Base-by-base conservation (phyloP, 1,140 invertebrate species). In the Pissodes strobi region DNA sequence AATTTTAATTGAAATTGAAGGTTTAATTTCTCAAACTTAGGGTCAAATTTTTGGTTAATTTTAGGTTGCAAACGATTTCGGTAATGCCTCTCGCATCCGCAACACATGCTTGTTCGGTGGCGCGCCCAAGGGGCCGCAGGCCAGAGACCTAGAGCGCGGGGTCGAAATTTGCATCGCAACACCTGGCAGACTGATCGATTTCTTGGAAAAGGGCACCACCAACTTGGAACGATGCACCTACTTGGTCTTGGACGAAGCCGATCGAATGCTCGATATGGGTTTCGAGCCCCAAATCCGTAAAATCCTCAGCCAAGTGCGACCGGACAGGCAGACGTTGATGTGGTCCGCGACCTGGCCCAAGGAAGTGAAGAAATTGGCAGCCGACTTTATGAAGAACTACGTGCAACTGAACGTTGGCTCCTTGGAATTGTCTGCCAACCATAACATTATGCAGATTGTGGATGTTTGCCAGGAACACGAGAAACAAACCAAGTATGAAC, bases 301-400 rank as follows among this genome's bases (percentile, higher is more conserved):
- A 80, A 98, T 99, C 74, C 87, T 99, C 66, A 90, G 93, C 74
- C 94, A 98, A 80, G 95, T 98, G 76, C 82, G 95, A 67, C 94
- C 94, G 55, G 94, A 98, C 76, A 84, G 95, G 68, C 95, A 98
- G 79, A 94, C 93, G 2, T 83, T 98, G 19, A 99, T 99, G 96
- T 99, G 95, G 94, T 96, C 93, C 65, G 96, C 96, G 3, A 98
- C 96, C 2, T 98, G 96, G 96, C 96, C 96, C 1, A 97, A 97
- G 76, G 96, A 98, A 84, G 95, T 99, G 0, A 87, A 88, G 66
- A 88, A 88, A 73, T 80, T 99, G 41, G 97, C 96, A 41, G 90
- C 95, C 79, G 96, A 98, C 78, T 99, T 97, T 77, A 83, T 99
- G 2, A 88, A 83, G 78, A 85, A 90, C 66, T 96, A 95, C 73